A percentile compares a stretch with the other conserved stretches of the same genome.
These are phyloP conservation scores for Holacanthella duospinosa DNA, from an alignment of 2,888 invertebrate species.

Conservation along the genomic window DNA sequence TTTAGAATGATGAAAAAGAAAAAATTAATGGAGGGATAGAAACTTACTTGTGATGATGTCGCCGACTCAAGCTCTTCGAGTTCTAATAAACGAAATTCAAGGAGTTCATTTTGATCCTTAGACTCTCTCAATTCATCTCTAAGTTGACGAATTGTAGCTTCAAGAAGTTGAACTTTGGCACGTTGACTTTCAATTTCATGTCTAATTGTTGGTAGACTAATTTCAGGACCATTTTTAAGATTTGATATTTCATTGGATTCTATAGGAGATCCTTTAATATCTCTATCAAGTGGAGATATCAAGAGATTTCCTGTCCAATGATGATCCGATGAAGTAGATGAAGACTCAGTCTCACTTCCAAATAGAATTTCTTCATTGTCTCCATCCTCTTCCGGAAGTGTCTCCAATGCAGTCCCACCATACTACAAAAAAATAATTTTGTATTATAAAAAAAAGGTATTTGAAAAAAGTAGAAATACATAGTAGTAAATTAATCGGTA, in stretches of 20 bases:
- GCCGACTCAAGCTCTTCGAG: constrained; percentile 48
- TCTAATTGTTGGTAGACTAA: background rate
- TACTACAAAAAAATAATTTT: constrained; percentile 23
- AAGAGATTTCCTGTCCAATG: too few species aligned
- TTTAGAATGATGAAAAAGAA: too few species aligned
- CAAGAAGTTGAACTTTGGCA: constrained; percentile 25
- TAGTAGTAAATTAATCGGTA: too few species aligned
- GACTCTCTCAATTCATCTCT: constrained; percentile 60
- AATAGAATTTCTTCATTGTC: constrained; percentile 4
- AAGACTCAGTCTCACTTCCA: constrained; percentile 2
- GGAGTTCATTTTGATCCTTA: constrained; percentile 65
- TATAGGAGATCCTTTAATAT: too few species aligned
- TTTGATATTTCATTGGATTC: too few species aligned
- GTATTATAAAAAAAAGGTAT: too few species aligned
- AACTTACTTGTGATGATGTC: background rate
- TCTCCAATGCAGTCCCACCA: constrained; percentile 32
- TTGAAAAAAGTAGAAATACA: too few species aligned
- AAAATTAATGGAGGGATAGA: background rate
- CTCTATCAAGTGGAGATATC: too few species aligned
- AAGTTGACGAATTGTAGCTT: constrained; percentile 41
- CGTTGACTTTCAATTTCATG: constrained; percentile 7
- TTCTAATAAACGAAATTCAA: constrained; percentile 67
- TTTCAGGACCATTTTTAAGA: background rate
- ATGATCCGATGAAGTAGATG: background rate
- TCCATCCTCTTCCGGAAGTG: constrained; percentile 29